Percentiles rank a stretch among this genome's conserved stretches.
Evolutionary conservation across 2,113 vertebrate genomes (phyloP).

Genomic region (Urocynchramus pylzowi): DNA sequence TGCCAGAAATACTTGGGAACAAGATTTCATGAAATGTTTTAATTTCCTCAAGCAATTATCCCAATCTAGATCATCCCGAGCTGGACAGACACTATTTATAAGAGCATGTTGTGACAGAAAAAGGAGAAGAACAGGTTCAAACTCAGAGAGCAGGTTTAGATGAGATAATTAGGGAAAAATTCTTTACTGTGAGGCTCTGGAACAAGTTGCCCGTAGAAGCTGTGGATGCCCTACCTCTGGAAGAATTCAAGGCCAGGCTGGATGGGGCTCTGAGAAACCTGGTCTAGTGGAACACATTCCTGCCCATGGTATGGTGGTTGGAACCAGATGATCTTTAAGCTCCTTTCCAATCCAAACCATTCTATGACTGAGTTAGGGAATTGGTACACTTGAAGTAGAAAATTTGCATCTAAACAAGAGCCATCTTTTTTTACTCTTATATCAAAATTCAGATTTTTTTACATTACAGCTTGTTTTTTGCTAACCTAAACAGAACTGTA

Average conservation of each 20-base stretch:
- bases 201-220: fast-evolving
- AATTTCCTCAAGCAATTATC: not conserved
- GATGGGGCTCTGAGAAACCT: not conserved
- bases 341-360: not conserved
- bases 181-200: not conserved
- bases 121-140: not conserved
- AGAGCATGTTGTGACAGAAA: not conserved
- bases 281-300: not conserved
- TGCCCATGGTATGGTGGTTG: not conserved
- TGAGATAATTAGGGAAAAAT: not conserved
- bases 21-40: not conserved
- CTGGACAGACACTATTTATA: not conserved
- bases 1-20: not conserved
- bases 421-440: not conserved
- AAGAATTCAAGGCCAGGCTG: not conserved
- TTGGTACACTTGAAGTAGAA: not conserved
- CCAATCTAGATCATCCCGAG: not conserved
- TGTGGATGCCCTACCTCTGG: not conserved
- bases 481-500: not conserved
- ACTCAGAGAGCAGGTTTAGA: not conserved
- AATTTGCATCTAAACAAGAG: not conserved
- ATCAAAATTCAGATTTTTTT: not conserved
- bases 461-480: not conserved
- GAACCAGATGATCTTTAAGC: not conserved
- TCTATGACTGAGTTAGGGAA: not conserved